Evolutionary conservation across 1,140 invertebrate species (phyloP), one percentile per base, ranked within the genome.

Genomic region (Pogonomyrmex californicus): DNA sequence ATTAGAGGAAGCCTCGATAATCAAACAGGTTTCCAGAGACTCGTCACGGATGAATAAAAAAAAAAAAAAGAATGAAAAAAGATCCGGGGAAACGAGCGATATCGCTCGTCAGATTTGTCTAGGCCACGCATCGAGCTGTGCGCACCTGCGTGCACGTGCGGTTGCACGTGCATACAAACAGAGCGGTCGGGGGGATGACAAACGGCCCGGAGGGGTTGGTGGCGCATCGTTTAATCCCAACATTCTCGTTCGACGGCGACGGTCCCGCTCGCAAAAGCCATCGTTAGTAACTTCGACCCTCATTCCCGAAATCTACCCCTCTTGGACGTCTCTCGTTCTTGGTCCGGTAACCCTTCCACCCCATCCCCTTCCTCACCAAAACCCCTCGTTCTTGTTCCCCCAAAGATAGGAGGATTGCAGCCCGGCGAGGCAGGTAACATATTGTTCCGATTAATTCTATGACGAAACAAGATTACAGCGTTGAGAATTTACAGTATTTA

Each of bases 211-310:
- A 56, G 86, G 85, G 78, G 78, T 87, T 85, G 56, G 75, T 47
- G 56, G 75, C 38, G 73, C 88, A 78, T 71, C 82, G 81, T 85
- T 92, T 90, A 88, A 91, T 91, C 88, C 88, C 62, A 17, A 75
- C 78, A 82, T 86, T 88, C 86, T 75, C 70, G 54, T 88, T 83
- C 54, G 56, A 71, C 63, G 68, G 38, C 85, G 70, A 76, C 62
- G 58, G 60, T 62, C 54, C 54, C 38, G 71, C 63, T 71, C 82
- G 91, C 91, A 92, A 92, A 92, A 92, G 92, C 92, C 92, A 65
- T 93, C 90, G 91, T 93, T 92, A 92, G 91, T 92, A 92, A 92
- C 90, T 93, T 90, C 82, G 75, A 71, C 75, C 79, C 85, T 81
- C 62, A 41, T 73, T 73, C 70, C 66, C 56, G 62, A 81, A 90